These are phyloP conservation scores for Orientallactaga bullata DNA, from an alignment of 2,113 vertebrate genomes.

Conservation along the genomic window DNA sequence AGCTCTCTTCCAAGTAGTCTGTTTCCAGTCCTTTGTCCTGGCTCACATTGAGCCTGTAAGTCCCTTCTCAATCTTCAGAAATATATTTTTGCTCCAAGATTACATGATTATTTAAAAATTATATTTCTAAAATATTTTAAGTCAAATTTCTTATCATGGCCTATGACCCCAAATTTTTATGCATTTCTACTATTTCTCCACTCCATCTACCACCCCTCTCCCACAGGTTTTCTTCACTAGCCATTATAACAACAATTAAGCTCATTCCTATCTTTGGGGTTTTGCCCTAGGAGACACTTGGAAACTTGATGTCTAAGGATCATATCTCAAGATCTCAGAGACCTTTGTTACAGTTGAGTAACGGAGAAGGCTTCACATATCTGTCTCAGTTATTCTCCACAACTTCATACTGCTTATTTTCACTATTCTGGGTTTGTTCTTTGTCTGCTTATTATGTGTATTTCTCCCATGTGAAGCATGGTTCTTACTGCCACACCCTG, in stretches of 20 bases:
- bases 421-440: neutral
- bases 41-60: neutral
- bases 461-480: neutral
- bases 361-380: neutral
- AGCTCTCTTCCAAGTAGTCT: neutral
- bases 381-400: neutral
- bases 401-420: neutral
- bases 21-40: conserved; percentile 22
- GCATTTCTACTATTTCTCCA: neutral
- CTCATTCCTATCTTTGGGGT: neutral
- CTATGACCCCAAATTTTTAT: neutral
- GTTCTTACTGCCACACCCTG: neutral
- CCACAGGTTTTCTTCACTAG: neutral
- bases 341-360: neutral
- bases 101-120: conserved; percentile 14
- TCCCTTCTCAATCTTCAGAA: conserved; percentile 16
- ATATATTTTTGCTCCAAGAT: conserved; percentile 37
- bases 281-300: neutral
- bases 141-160: neutral
- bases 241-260: neutral
- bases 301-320: neutral
- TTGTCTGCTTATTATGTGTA: neutral
- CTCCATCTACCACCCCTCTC: neutral
- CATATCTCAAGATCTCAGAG: conserved; percentile 39
- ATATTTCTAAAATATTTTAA: conserved; percentile 25